These are phyloP conservation scores for Thalpophila matura DNA, from an alignment of 2,888 invertebrate species.

Conservation along the genomic window DNA sequence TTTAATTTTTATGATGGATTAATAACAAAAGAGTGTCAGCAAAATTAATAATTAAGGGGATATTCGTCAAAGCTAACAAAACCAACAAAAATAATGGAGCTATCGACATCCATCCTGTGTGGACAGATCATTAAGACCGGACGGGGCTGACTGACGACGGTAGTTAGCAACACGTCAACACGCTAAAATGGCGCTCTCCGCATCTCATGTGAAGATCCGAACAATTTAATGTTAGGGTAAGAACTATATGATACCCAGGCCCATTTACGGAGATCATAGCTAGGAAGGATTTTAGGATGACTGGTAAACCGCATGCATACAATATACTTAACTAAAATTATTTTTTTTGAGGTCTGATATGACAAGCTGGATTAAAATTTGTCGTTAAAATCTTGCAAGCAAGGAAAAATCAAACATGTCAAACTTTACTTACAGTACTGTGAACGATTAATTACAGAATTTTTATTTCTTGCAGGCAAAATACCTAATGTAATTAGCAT, in stretches of 20 bases:
- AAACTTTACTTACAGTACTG: too few species aligned
- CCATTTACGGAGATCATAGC: not conserved
- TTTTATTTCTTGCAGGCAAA: too few species aligned
- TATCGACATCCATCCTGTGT: constrained; percentile 77
- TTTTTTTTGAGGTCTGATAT: too few species aligned
- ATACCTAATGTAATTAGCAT: too few species aligned
- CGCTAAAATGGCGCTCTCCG: constrained; percentile 73
- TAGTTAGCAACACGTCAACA: constrained; percentile 66
- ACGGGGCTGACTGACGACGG: constrained; percentile 72
- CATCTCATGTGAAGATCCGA: not conserved
- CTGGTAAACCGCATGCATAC: too few species aligned
- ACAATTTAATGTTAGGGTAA: not conserved
- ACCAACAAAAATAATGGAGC: constrained; percentile 63
- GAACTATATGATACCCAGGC: not conserved
- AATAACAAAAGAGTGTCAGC: not conserved
- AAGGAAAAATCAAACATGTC: too few species aligned
- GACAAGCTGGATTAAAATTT: too few species aligned
- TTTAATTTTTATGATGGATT: too few species aligned
- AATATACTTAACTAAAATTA: too few species aligned
- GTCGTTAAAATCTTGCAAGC: too few species aligned
- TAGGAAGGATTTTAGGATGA: too few species aligned
- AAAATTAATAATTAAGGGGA: constrained; percentile 36
- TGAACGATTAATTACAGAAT: too few species aligned
- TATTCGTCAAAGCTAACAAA: constrained; percentile 42
- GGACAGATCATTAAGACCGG: constrained; percentile 81